Percentiles rank a stretch among this genome's conserved stretches.
Conservation (phyloP, 2,113 vertebrate genomes). For the Pristiophorus japonicus region DNA sequence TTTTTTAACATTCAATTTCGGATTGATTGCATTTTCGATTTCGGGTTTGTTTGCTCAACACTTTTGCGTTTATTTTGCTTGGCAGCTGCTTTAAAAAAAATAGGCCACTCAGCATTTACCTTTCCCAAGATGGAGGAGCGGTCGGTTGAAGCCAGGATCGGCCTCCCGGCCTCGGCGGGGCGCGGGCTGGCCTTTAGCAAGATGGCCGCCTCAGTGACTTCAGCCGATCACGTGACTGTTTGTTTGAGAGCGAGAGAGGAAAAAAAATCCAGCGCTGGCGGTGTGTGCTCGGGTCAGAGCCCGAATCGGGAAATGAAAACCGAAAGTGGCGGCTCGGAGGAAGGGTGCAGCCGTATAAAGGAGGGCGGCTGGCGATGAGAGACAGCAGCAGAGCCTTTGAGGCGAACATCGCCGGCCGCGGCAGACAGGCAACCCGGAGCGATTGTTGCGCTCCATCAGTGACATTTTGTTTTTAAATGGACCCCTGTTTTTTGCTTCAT, state of each 20-base stretch:
- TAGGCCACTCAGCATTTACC: neutral
- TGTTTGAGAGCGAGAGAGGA: too few relatives aligned
- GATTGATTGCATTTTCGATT: neutral
- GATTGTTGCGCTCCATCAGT: neutral
- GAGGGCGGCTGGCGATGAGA: neutral
- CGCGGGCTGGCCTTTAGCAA: neutral
- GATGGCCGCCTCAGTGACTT: neutral
- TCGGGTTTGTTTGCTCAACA: neutral
- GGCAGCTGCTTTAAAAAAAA: neutral
- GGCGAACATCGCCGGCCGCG: neutral
- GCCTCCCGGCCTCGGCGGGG: neutral
- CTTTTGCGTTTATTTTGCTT: neutral
- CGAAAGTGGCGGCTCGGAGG: conserved; percentile 10
- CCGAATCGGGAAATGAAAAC: conserved; percentile 22
- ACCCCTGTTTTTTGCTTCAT: neutral
- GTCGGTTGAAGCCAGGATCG: neutral
- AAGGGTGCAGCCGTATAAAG: neutral
- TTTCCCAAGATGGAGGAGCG: neutral
- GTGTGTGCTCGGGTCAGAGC: neutral
- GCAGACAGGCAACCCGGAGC: neutral
- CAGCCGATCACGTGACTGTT: conserved; percentile 6
- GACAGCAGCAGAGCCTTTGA: neutral
- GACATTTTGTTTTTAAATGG: conserved; percentile 10
- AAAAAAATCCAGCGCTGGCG: too few relatives aligned
- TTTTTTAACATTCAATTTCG: neutral